Conservation (phyloP, 1,140 invertebrate species). For the Lasaia peninsularis region DNA sequence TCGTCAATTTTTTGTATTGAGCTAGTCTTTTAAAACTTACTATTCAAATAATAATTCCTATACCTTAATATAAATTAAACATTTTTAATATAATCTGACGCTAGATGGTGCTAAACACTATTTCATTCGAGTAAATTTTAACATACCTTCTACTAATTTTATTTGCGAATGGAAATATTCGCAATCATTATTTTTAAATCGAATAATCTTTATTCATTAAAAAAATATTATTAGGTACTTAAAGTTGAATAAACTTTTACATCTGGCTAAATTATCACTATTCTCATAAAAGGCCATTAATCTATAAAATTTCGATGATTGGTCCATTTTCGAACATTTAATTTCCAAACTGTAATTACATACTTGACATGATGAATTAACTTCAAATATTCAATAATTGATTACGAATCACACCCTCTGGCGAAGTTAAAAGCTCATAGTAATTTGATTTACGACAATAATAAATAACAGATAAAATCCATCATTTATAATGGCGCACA, state of each 20-base stretch:
- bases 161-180: no score
- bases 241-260: not conserved
- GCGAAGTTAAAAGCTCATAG: slow-evolving; percentile 4
- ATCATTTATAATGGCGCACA: slow-evolving; percentile 11
- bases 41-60: no score
- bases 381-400: slow-evolving; percentile 9
- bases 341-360: not conserved
- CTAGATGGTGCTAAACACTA: no score
- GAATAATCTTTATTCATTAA: no score
- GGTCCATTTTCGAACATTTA: not conserved
- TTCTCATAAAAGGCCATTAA: not conserved
- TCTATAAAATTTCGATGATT: not conserved
- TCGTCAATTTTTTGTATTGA: no score
- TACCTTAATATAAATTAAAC: no score
- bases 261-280: not conserved
- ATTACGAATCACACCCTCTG: not conserved
- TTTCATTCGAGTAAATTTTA: no score
- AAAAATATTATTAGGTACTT: not conserved
- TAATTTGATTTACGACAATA: slow-evolving; percentile 7
- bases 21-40: no score
- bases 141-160: no score
- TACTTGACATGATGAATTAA: slow-evolving; percentile 4
- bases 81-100: no score
- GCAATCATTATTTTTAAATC: no score
- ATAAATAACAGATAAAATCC: slow-evolving; percentile 11